Conservation (phyloP, 2,888 invertebrate genomes). For the Nemotelus pantherinus region DNA sequence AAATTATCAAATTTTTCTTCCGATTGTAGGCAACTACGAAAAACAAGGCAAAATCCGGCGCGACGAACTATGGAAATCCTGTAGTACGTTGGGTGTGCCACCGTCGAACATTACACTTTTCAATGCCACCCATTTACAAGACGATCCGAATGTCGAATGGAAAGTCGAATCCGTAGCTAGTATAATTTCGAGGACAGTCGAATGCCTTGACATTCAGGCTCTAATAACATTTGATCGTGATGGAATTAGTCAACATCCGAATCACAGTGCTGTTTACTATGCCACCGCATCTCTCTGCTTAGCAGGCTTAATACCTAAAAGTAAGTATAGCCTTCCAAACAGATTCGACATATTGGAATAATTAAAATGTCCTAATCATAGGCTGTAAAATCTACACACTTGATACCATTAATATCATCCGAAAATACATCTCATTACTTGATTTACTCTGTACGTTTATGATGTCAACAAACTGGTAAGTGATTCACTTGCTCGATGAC, state of each 20-base stretch:
- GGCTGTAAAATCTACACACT: conserved; percentile 85
- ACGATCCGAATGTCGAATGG: conserved; percentile 83
- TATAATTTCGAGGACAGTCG: conserved; percentile 73
- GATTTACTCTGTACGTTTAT: conserved; percentile 85
- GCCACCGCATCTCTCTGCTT: conserved; percentile 82
- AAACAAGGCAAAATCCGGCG: conserved; percentile 73
- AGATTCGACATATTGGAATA: not conserved
- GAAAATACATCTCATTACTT: conserved; percentile 86
- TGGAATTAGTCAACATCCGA: conserved; percentile 92
- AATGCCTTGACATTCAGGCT: conserved; percentile 80
- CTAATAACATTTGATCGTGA: conserved; percentile 93
- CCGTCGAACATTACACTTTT: conserved; percentile 78
- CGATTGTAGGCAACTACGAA: conserved; percentile 71
- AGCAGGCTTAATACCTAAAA: conserved; percentile 77
- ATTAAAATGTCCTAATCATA: conserved; percentile 63
- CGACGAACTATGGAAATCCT: conserved; percentile 84
- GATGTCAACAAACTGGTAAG: conserved; percentile 80
- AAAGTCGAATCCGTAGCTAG: conserved; percentile 72
- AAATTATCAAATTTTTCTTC: conserved; percentile 20
- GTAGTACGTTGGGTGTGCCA: conserved; percentile 80
- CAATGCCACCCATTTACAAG: conserved; percentile 78
- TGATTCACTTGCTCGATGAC: conserved; percentile 45
- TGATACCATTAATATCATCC: conserved; percentile 83
- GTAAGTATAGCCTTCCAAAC: conserved; percentile 65
- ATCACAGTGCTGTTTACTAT: conserved; percentile 88